Conservation (phyloP, 2,888 invertebrate species). For the Acrobasis consociella region DNA sequence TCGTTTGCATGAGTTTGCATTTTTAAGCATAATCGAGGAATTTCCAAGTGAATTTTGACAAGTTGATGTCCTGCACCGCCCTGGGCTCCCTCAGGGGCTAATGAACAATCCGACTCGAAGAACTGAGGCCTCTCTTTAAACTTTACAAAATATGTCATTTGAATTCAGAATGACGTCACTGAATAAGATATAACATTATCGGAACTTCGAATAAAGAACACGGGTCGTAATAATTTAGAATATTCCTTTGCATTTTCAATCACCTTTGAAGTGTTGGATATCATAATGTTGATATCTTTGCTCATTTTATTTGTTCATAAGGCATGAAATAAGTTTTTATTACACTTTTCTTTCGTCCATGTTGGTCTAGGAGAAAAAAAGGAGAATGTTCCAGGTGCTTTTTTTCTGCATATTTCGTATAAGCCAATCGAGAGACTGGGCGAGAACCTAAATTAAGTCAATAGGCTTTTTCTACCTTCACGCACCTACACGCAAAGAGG, state of each 20-base stretch:
- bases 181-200: background rate
- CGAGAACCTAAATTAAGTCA: too few relatives aligned
- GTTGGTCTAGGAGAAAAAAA: too few relatives aligned
- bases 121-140: slow-evolving; percentile 31
- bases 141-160: slow-evolving; percentile 35
- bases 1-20: slow-evolving; percentile 82
- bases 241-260: background rate
- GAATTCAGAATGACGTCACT: slow-evolving; percentile 35
- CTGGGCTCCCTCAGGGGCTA: slow-evolving; percentile 42
- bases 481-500: too few relatives aligned
- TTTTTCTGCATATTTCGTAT: too few relatives aligned
- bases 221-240: background rate
- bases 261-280: too few relatives aligned
- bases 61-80: slow-evolving; percentile 54
- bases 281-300: too few relatives aligned
- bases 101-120: slow-evolving; percentile 38
- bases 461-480: too few relatives aligned
- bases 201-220: background rate
- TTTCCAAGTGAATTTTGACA: slow-evolving; percentile 64
- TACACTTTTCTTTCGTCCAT: too few relatives aligned
- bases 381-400: too few relatives aligned
- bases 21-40: slow-evolving; percentile 71
- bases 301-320: background rate
- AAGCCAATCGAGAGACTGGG: too few relatives aligned
- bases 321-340: too few relatives aligned